Evolutionary conservation across 2,888 invertebrate species (phyloP).

Genomic region (Vesta saturnalis): DNA sequence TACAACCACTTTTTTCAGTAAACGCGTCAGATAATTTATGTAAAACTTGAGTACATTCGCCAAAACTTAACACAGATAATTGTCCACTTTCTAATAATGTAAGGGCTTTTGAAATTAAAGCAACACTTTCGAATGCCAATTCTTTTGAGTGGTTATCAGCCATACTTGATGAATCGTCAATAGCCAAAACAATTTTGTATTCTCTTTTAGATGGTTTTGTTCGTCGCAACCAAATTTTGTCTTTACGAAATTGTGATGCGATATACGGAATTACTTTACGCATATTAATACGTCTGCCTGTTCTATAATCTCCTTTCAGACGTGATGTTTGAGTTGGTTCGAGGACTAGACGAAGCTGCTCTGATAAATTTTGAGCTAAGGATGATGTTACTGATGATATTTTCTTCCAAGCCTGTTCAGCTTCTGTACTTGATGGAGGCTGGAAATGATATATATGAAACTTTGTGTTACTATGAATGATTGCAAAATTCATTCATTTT

Average conservation of each 20-base stretch:
- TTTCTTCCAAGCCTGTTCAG: slow-evolving; percentile 69
- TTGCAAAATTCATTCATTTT: too few species aligned
- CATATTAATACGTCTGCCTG: slow-evolving; percentile 98
- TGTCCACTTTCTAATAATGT: slow-evolving; percentile 94
- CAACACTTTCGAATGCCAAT: slow-evolving; percentile 93
- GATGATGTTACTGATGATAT: slow-evolving; percentile 69
- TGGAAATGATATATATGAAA: slow-evolving; percentile 34
- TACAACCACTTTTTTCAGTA: slow-evolving; percentile 85
- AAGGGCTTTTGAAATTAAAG: slow-evolving; percentile 89
- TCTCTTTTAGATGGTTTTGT: slow-evolving; percentile 95
- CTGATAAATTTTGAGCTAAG: slow-evolving; percentile 87
- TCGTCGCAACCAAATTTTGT: slow-evolving; percentile 97
- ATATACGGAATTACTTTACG: slow-evolving; percentile 98
- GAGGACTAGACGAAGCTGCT: slow-evolving; percentile 91
- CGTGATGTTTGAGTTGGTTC: slow-evolving; percentile 95
- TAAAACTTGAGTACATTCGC: slow-evolving; percentile 85
- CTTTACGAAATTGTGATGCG: slow-evolving; percentile 98
- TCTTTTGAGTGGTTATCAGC: slow-evolving; percentile 89
- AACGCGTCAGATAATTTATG: slow-evolving; percentile 89
- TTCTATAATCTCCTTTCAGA: slow-evolving; percentile 94
- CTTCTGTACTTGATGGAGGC: slow-evolving; percentile 61
- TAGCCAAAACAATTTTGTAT: slow-evolving; percentile 95
- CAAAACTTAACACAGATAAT: slow-evolving; percentile 90
- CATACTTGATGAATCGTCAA: slow-evolving; percentile 96
- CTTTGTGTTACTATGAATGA: too few species aligned